Evolutionary conservation across 2,888 invertebrate genomes (phyloP).

Genomic region (Itoplectis maculator): DNA sequence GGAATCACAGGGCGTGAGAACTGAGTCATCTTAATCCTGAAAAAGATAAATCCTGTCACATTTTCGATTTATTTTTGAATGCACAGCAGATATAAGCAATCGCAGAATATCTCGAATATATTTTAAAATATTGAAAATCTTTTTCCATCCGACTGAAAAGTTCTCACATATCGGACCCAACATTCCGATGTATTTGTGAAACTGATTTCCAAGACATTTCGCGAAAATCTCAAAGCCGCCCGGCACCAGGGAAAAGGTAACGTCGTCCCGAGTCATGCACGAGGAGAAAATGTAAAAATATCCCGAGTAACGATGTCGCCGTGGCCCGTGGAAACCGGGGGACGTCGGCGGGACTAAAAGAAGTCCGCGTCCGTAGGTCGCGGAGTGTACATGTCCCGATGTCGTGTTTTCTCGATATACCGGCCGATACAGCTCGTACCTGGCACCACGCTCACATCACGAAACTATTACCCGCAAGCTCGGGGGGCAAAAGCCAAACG

Average conservation of each 20-base stretch:
- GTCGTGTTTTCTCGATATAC: conserved; percentile 62
- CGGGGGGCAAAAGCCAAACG: conserved; percentile 46
- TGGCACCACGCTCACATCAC: conserved; percentile 59
- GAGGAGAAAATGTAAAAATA: conserved; percentile 50
- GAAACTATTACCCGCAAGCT: conserved; percentile 51
- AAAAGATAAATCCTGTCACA: too few species aligned
- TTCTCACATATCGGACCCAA: too few species aligned
- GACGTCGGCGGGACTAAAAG: background rate
- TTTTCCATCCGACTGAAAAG: too few species aligned
- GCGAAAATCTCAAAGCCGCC: too few species aligned
- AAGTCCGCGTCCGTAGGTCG: background rate
- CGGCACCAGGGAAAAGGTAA: too few species aligned
- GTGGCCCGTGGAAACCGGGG: background rate
- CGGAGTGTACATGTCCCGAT: conserved; percentile 56
- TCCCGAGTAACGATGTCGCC: conserved; percentile 51
- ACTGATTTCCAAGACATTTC: too few species aligned
- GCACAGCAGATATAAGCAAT: too few species aligned
- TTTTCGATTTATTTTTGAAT: too few species aligned
- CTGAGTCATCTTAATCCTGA: background rate
- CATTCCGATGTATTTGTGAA: too few species aligned
- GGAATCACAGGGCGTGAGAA: background rate
- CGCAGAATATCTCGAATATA: too few species aligned
- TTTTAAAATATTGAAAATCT: too few species aligned
- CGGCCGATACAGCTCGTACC: conserved; percentile 44
- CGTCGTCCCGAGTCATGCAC: background rate